Base-by-base conservation (phyloP, 2,113 vertebrate genomes). In the Cheirogaleus medius region DNA sequence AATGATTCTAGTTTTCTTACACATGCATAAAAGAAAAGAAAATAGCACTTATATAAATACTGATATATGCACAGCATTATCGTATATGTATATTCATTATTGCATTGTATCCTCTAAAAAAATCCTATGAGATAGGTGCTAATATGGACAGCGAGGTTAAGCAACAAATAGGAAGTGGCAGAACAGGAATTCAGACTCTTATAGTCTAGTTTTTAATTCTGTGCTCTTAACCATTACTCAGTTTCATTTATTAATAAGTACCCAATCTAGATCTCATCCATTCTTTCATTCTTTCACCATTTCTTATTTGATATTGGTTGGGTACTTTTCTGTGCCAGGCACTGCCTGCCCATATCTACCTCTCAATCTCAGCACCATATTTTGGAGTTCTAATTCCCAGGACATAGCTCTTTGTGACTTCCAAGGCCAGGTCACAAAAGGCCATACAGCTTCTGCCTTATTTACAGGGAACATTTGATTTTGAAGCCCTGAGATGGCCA, bases 181-280 rank as follows among this genome's bases (percentile, higher is more conserved):
- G 17, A 91, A 12, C 10, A 63, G 58, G 56, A 84, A 91, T 95
- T 95, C 32, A 93, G 15, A 85, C 29, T 42, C 17, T 37, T 96
- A 47, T 37, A 81, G 21, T 49, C 80, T 82, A 58, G 37, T 69
- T 91, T 78, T 37, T 91, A 93, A 93, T 39, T 93, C 29, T 84
- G 39, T 90, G 52, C 27, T 95, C 37, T 96, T 93, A 87, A 90
- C 44, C 8, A 80, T 64, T 95, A 76, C 71, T 76, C 34, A 47
- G 44, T 91, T 93, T 93, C 39, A 34, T 60, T 85, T 92, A 68
- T 71, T 69, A 97, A n/a, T 84, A 69, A 95, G 11, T 81, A 49
- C 21, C 11, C 91, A 88, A 27, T 47, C 27, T 56, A 56, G n/a
- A 69, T 56, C 14, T 87, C n/a, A 80, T 34, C 87, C 49, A 87